Conservation (phyloP, 2,888 invertebrate species). For the Spatulosminthurus flaviceps region DNA sequence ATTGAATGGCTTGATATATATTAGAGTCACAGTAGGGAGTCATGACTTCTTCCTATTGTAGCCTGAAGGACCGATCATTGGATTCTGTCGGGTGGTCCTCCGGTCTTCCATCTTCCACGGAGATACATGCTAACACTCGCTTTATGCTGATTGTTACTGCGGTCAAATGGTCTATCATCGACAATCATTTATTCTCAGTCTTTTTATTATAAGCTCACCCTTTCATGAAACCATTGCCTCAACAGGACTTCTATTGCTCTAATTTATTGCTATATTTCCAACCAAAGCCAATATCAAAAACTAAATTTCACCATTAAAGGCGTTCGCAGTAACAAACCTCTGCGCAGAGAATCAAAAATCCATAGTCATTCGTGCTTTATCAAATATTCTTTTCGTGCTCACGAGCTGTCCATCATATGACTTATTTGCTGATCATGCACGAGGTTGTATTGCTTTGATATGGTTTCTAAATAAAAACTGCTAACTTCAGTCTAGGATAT, state of each 20-base stretch:
- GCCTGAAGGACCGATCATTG: constrained; percentile 38
- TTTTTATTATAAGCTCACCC: neutral
- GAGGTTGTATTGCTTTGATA: too few relatives aligned
- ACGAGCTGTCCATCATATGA: too few relatives aligned
- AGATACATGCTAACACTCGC: neutral
- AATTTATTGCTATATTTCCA: neutral
- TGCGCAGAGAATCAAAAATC: too few relatives aligned
- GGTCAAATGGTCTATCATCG: constrained; percentile 18
- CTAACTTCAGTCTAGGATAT: too few relatives aligned
- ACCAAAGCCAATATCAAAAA: neutral
- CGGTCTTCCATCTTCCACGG: constrained; percentile 12
- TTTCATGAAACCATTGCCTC: neutral
- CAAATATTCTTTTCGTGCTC: too few relatives aligned
- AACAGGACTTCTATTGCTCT: too few relatives aligned
- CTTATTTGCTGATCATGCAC: too few relatives aligned
- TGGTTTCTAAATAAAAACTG: too few relatives aligned
- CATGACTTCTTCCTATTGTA: constrained; percentile 47
- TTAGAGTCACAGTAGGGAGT: constrained; percentile 44
- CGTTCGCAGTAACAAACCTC: too few relatives aligned
- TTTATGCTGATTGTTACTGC: neutral
- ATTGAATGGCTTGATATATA: constrained; percentile 45
- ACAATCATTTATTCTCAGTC: neutral
- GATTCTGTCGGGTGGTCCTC: constrained; percentile 45
- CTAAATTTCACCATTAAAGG: too few relatives aligned
- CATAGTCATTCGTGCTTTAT: too few relatives aligned